Conservation (phyloP, 2,888 invertebrate species). For the Nowickia ferox region DNA sequence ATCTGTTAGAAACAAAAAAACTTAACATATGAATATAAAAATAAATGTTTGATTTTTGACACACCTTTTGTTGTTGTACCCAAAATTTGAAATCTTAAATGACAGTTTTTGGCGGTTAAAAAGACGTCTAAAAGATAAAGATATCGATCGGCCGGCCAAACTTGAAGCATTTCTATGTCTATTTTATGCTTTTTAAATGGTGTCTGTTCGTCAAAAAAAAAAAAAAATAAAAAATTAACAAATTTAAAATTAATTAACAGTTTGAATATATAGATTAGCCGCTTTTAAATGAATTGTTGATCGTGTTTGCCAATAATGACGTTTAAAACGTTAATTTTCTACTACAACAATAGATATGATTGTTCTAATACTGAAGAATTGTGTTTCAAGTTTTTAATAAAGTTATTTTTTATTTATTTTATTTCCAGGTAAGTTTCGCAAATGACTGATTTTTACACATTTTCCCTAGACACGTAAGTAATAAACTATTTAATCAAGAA, state of each 20-base stretch:
- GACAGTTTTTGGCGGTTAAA: slow-evolving; percentile 63
- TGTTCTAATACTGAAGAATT: background rate
- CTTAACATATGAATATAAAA: background rate
- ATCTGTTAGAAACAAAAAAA: background rate
- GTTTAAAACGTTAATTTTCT: background rate
- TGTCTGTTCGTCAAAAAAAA: background rate
- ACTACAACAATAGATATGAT: slow-evolving; percentile 7
- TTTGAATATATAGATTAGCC: slow-evolving; percentile 15
- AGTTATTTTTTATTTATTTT: slow-evolving; percentile 12
- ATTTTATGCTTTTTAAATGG: background rate
- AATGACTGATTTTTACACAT: background rate
- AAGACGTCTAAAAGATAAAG: slow-evolving; percentile 65
- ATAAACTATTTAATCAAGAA: background rate
- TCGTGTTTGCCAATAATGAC: slow-evolving; percentile 7
- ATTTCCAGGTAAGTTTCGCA: slow-evolving; percentile 40
- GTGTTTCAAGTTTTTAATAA: slow-evolving; percentile 4
- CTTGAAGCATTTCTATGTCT: slow-evolving; percentile 24
- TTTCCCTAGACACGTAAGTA: slow-evolving; percentile 6
- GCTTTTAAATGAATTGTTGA: slow-evolving; percentile 17
- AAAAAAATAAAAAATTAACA: slow-evolving; percentile 13
- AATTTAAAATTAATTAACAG: slow-evolving; percentile 36
- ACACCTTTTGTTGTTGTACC: slow-evolving; percentile 56
- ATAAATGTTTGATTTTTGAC: slow-evolving; percentile 36
- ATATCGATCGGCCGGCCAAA: slow-evolving; percentile 44
- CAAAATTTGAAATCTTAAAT: slow-evolving; percentile 47